Conservation (phyloP, 2,888 invertebrate species). For the Gerris lacustris region DNA sequence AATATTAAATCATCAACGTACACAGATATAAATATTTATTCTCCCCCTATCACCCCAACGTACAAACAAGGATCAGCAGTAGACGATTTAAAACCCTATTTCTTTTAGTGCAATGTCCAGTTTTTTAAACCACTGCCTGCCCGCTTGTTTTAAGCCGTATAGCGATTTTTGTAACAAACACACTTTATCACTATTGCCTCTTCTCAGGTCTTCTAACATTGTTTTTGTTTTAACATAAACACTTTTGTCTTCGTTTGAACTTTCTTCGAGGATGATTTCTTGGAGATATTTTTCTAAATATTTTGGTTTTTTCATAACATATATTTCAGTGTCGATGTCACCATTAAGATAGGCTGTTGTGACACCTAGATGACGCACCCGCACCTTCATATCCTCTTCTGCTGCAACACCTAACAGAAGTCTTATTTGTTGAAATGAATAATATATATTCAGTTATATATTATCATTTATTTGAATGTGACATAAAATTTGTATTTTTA, state of each 20-base stretch:
- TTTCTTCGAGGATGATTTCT: constrained; percentile 15
- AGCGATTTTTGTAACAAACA: constrained; percentile 10
- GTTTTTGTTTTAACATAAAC: constrained; percentile 9
- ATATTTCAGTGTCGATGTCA: constrained; percentile 15
- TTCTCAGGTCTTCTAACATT: constrained; percentile 17
- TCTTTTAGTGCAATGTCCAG: constrained; percentile 9
- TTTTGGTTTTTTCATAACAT: constrained; percentile 20
- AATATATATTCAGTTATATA: too few species aligned
- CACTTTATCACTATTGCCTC: not conserved
- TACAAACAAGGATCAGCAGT: not conserved
- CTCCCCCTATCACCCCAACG: not conserved
- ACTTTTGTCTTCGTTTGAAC: constrained; percentile 5
- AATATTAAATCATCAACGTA: constrained; percentile 6
- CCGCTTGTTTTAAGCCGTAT: constrained; percentile 27
- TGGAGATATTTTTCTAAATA: constrained; percentile 15
- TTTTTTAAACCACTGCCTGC: constrained; percentile 26
- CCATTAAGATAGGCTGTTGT: constrained; percentile 21
- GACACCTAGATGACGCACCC: constrained; percentile 21
- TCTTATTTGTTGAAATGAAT: too few species aligned
- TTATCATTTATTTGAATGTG: too few species aligned
- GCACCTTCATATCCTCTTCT: constrained; percentile 13
- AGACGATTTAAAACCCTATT: not conserved
- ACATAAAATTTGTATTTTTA: too few species aligned
- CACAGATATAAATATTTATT: not conserved
- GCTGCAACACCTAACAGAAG: constrained; percentile 16